Percentiles rank a stretch among this genome's conserved stretches.
Conservation (phyloP, 2,113 vertebrate species). For the Mesitornis unicolor region DNA sequence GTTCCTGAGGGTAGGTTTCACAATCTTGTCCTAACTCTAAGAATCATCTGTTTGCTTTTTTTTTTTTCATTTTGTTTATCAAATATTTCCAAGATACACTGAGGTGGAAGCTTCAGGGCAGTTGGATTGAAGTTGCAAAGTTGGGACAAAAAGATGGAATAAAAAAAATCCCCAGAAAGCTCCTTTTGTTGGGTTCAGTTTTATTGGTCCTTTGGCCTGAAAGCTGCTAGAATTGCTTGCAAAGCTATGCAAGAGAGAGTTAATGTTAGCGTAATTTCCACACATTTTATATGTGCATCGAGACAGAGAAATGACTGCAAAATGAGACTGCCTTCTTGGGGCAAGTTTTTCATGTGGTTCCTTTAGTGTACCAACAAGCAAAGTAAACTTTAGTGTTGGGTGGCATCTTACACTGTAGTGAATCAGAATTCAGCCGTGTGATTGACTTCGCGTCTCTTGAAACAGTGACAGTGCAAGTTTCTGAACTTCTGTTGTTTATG, state of each 20-base stretch:
- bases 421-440: not conserved
- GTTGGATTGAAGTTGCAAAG: not conserved
- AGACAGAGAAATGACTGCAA: too few species aligned
- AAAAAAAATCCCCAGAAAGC: not conserved
- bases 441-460: not conserved
- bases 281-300: not conserved
- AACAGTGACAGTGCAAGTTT: not conserved
- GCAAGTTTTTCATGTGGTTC: not conserved
- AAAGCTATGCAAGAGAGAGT: not conserved
- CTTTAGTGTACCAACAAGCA: not conserved
- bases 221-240: not conserved
- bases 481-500: not conserved
- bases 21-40: not conserved
- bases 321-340: rapidly evolving
- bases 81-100: not conserved
- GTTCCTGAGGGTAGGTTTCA: not conserved
- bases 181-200: not conserved
- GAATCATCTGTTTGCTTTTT: not conserved
- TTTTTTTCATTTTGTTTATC: not conserved
- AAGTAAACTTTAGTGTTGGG: not conserved
- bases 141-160: not conserved
- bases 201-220: not conserved
- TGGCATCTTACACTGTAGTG: rapidly evolving
- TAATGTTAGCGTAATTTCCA: not conserved
- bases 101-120: not conserved